Conservation (phyloP, 2,888 invertebrate species). For the Beris morrisii region DNA sequence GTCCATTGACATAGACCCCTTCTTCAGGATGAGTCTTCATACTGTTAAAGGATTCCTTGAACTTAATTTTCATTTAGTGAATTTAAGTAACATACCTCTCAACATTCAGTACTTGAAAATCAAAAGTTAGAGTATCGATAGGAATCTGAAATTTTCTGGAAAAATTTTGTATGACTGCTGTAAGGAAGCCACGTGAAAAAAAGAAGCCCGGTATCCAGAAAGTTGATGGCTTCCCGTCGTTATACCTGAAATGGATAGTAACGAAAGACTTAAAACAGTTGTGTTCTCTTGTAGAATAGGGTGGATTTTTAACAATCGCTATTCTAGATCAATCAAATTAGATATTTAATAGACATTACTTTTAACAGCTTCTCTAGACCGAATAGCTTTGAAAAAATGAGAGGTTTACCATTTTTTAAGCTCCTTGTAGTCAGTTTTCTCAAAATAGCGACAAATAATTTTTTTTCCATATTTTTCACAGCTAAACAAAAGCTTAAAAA, state of each 20-base stretch:
- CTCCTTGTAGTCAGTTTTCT: too few species aligned
- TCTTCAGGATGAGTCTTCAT: constrained; percentile 55
- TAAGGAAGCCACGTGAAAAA: constrained; percentile 89
- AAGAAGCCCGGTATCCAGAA: constrained; percentile 95
- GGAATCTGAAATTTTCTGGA: constrained; percentile 84
- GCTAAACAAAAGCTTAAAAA: too few species aligned
- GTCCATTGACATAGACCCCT: constrained; percentile 71
- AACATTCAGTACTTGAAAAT: constrained; percentile 65
- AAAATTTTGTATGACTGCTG: constrained; percentile 87
- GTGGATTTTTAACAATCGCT: too few species aligned
- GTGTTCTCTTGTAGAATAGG: too few species aligned
- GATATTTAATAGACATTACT: too few species aligned
- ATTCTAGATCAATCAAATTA: too few species aligned
- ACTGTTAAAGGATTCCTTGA: constrained; percentile 35
- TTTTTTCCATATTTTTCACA: too few species aligned
- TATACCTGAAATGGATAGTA: constrained; percentile 47
- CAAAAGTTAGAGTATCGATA: constrained; percentile 78
- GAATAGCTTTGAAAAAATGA: too few species aligned
- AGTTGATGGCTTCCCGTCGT: constrained; percentile 72
- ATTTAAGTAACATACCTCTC: constrained; percentile 50
- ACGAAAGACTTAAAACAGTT: too few species aligned
- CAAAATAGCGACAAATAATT: too few species aligned
- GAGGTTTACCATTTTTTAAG: too few species aligned
- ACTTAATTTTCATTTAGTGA: neutral
- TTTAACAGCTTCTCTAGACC: too few species aligned